Base-by-base conservation (phyloP, 2,797 vertebrate genomes). In the Fistularia tabacaria region DNA sequence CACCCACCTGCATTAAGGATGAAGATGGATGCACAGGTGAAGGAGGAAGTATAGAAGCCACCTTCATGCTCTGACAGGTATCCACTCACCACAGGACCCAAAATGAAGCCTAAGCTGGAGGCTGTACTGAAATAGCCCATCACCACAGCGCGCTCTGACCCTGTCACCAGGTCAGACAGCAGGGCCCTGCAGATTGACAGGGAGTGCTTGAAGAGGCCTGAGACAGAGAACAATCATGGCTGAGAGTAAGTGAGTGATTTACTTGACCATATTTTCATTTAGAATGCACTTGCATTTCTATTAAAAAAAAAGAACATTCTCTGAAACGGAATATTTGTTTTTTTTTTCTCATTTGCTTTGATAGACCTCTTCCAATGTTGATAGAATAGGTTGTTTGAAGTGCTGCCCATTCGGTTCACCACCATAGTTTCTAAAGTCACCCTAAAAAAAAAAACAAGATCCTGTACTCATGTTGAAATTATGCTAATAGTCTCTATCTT, bases 191-290 rank as follows among this genome's bases (percentile, higher is more conserved):
- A 97, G 84, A 98, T 94, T 55, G 96, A 97, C 55, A 96, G 91
- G 0, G 97, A 97, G 83, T 98, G 96, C 69, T 99, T 99, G 87
- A 99, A 99, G 69, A 99, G 85, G 62, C 96, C 97, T 99, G 87
- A 52, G 71, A 69, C 51, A 63, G 44, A 71, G 57, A 37, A 59
- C 63, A 48, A 15, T 14, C 39, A 11, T 8, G 5, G 10, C 38
- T 13, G 46, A 51, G 25, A 38, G 36, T 40, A 40, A 40, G 39
- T 40, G 8, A 8, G 8, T 40, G 39, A 40, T 40, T 40, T 25
- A 25, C 25, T 3, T 3, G 25, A 25, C 25, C 5, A 25, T 25
- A 5, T 25, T 25, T 25, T 25, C 25, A 25, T 25, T 25, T 25
- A 25, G 25, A 25, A 25, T 25, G 25, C 25, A 25, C 25, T 5